Evolutionary conservation across 2,797 vertebrate species (phyloP).

Genomic region (Sebastes minor): DNA sequence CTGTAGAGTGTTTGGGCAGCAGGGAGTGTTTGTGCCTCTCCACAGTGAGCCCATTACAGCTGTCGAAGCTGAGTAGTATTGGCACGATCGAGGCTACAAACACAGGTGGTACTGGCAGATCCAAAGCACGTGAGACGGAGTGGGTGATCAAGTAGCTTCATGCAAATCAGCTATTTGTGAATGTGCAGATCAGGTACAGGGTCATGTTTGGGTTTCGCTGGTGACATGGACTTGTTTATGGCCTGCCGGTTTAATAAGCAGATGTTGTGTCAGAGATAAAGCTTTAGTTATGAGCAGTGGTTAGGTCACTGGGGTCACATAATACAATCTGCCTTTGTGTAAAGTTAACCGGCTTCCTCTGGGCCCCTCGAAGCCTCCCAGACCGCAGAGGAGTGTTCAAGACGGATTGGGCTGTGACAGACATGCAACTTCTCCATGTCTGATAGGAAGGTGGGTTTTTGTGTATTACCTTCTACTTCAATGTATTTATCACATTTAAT

Average conservation of each 20-base stretch:
- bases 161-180: not conserved
- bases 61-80: constrained; percentile 27
- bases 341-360: constrained; percentile 64
- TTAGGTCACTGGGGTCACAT: constrained; percentile 48
- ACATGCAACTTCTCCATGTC: not conserved
- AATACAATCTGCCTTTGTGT: constrained; percentile 69
- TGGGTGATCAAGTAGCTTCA: not conserved
- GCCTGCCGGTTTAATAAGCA: constrained; percentile 39
- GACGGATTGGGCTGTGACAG: not conserved
- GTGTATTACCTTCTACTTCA: not conserved
- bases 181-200: not conserved
- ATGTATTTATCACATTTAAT: not conserved
- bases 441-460: too few species aligned
- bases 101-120: constrained; percentile 34
- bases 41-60: constrained; percentile 48
- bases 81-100: constrained; percentile 31
- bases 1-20: constrained; percentile 46
- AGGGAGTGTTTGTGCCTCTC: constrained; percentile 52
- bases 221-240: constrained; percentile 13
- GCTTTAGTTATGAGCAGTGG: constrained; percentile 38
- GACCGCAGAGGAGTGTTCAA: constrained; percentile 17
- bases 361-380: constrained; percentile 58
- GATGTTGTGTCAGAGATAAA: constrained; percentile 72
- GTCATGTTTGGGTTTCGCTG: not conserved
- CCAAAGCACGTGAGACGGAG: not conserved